Base-by-base conservation (phyloP, 53 echinoderm and acorn worm genomes). In the Crossaster papposus region DNA sequence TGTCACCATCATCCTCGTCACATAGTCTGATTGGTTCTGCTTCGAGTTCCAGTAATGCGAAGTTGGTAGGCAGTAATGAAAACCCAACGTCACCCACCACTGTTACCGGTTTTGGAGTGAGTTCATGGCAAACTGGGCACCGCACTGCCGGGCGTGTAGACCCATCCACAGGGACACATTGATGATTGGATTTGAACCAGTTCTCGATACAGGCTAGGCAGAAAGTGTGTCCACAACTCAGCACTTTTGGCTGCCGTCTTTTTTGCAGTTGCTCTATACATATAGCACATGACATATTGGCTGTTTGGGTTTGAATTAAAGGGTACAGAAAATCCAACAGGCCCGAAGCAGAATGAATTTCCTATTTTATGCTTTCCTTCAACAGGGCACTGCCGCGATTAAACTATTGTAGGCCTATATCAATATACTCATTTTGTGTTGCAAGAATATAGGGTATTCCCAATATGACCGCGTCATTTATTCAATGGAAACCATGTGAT, bases 201-300 rank as follows among this genome's bases (percentile, higher is more conserved):
- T 30, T 36, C 4, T 65, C 44, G n/a, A 83, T 29, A 44, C 83
- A 83, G 2, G 29, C 5, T 6, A 51, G 10, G 29, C 83, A 83
- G 65, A 83, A 83, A 24, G 83, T 65, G 17, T 83, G 83, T 37
- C 83, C 83, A 15, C 83, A 83, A 26, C 38, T 20, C 83, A 83
- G 70, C 28, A 83, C 83, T 36, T 83, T 83, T 1, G 83, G 83
- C 28, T 70, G 65, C 36, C 14, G 24, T 0, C 10, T 81, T 33
- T 63, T 64, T 1, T 81, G 18, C 12, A 70, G 28, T 70, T 70
- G 65, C 28, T 83, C 83, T 4, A 54, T 83, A 14, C 83, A 83
- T 22, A 83, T 83, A 14, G 83, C 12, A 54, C 83, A 83, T 6
- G 83, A 83, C 83, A 83, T 83, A 37, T 81, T 33, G 81, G 58